Evolutionary conservation across 2,797 vertebrate species (phyloP).

Genomic region (Xiphophorus birchmanni): DNA sequence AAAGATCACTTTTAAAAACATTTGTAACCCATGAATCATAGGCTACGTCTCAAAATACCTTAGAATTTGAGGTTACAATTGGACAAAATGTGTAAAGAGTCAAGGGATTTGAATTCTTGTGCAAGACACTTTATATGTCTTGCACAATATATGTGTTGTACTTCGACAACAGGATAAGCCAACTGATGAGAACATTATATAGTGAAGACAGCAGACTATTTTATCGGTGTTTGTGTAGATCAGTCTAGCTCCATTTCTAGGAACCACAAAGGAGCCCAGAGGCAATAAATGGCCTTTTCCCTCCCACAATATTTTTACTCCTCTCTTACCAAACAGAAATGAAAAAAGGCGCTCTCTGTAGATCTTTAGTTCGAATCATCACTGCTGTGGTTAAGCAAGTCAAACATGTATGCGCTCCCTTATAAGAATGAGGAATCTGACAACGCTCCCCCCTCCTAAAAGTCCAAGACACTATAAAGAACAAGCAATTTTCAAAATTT

Average conservation of each 20-base stretch:
- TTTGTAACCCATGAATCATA: not conserved
- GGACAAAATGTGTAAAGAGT: not conserved
- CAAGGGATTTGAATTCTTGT: not conserved
- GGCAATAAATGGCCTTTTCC: constrained; percentile 60
- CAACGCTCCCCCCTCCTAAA: not conserved
- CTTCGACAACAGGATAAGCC: not conserved
- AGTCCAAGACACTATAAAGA: not conserved
- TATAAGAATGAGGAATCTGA: constrained; percentile 26
- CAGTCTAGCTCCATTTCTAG: constrained; percentile 39
- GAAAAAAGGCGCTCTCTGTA: not conserved
- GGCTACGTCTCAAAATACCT: not conserved
- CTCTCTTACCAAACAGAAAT: constrained; percentile 30
- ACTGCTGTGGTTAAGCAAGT: constrained; percentile 25
- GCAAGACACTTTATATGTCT: not conserved
- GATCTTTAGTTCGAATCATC: constrained; percentile 14
- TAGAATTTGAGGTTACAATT: not conserved
- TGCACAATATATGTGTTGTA: too few species aligned
- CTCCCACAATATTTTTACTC: constrained; percentile 42
- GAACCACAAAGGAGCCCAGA: constrained; percentile 41
- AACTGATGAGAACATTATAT: constrained; percentile 5
- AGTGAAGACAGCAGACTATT: constrained; percentile 21
- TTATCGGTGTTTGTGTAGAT: constrained; percentile 37
- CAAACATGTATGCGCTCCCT: constrained; percentile 21
- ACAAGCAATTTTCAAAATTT: not conserved
- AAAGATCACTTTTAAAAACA: not conserved